phyloP scores from a whole-genome alignment of 2,797 vertebrate species.

The Anomalospiza imberbis region DNA sequence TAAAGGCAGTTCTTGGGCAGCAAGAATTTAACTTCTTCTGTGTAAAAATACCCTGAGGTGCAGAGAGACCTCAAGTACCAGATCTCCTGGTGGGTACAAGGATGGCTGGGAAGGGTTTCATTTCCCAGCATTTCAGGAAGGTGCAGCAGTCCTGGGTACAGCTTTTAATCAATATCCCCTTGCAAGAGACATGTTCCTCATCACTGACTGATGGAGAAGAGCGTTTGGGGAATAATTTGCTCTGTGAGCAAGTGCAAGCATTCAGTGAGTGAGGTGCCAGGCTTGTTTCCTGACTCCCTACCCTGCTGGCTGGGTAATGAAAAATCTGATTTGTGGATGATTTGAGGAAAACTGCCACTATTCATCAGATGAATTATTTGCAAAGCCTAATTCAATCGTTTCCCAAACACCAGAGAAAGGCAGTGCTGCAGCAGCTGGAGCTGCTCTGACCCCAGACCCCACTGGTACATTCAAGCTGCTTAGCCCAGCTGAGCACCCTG shows the following conservation, averaged over 20 bases:
- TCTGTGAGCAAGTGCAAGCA: not conserved
- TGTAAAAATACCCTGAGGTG: not conserved
- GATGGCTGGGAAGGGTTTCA: not conserved
- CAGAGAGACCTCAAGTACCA: not conserved
- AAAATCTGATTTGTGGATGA: constrained; percentile 52
- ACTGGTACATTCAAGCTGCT: not conserved
- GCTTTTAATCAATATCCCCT: not conserved
- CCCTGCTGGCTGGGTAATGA: not conserved
- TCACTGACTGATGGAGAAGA: not conserved
- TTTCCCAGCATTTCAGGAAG: fast-evolving
- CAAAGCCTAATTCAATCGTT: constrained; percentile 21
- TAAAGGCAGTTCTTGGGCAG: not conserved
- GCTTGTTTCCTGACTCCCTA: constrained; percentile 12
- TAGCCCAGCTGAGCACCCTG: not conserved
- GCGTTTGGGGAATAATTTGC: constrained; percentile 4
- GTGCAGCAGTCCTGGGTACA: not conserved
- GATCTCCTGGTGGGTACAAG: not conserved
- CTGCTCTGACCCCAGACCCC: not conserved
- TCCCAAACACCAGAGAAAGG: not conserved
- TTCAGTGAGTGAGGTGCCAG: not conserved
- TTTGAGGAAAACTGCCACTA: constrained; percentile 48
- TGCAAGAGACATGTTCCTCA: not conserved
- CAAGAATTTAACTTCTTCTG: not conserved
- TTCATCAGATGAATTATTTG: constrained; percentile 50
- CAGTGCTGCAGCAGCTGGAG: not conserved